These are phyloP conservation scores for Plutella xylostella DNA, from an alignment of 2,888 invertebrate species.

Conservation along the genomic window DNA sequence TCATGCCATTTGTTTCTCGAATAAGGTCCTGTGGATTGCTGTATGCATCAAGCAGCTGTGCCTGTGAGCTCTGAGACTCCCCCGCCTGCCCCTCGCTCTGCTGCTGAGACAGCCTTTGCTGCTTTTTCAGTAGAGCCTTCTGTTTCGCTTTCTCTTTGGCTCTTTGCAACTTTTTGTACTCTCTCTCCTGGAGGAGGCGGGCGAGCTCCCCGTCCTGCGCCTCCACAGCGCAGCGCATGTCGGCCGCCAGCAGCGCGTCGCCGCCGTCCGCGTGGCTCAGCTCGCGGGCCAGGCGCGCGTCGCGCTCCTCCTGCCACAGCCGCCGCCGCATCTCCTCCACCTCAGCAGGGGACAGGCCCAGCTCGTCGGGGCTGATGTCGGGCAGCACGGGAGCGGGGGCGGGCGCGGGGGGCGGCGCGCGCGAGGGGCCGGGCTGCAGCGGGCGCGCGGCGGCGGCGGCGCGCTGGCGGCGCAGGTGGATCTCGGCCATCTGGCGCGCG, in stretches of 20 bases:
- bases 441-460: constrained; percentile 36
- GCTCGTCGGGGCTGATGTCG: constrained; percentile 40
- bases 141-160: constrained; percentile 61
- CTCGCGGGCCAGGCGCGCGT: constrained; percentile 50
- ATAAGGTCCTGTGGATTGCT: constrained; percentile 59
- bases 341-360: constrained; percentile 49
- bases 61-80: constrained; percentile 21
- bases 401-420: constrained; percentile 26
- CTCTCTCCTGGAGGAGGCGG: constrained; percentile 52
- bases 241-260: constrained; percentile 46
- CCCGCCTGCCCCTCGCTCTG: constrained; percentile 11
- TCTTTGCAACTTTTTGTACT: constrained; percentile 57
- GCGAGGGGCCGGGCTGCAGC: constrained; percentile 44
- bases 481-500: constrained; percentile 58
- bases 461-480: constrained; percentile 51
- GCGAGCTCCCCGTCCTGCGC: constrained; percentile 62
- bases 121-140: constrained; percentile 57
- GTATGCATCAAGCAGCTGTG: constrained; percentile 57
- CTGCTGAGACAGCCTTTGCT: constrained; percentile 43
- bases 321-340: constrained; percentile 49
- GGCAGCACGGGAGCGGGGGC: constrained; percentile 22
- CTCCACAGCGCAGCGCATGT: constrained; percentile 61
- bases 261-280: constrained; percentile 47
- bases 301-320: constrained; percentile 55
- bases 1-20: constrained; percentile 37